phyloP scores from a whole-genome alignment of 2,797 vertebrate genomes.

The Gephyroberyx darwinii region DNA sequence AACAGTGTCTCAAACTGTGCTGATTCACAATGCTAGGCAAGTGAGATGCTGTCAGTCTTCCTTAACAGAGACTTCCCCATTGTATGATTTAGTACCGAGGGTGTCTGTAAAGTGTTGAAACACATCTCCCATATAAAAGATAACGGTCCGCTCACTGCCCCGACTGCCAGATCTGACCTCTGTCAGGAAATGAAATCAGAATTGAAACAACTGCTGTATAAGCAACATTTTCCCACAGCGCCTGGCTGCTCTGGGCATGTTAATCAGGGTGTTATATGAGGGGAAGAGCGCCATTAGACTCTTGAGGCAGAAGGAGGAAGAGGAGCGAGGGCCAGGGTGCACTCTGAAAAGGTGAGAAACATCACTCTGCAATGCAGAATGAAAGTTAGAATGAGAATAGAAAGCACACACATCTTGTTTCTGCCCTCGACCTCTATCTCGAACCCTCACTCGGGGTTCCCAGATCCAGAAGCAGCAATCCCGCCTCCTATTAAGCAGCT shows the following conservation, averaged over 20 bases:
- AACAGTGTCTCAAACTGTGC: neutral
- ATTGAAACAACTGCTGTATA: conserved; percentile 47
- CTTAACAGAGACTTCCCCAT: neutral
- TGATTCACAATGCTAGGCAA: neutral
- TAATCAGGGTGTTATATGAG: conserved; percentile 13
- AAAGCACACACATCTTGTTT: conserved; percentile 5
- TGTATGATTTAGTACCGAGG: neutral
- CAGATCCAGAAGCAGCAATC: conserved; percentile 2
- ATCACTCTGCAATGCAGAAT: neutral
- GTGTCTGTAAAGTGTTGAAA: conserved; percentile 2
- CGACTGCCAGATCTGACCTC: conserved; percentile 38
- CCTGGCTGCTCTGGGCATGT: conserved; percentile 21
- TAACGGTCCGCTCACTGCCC: conserved; percentile 14
- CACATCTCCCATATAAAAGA: conserved; percentile 37
- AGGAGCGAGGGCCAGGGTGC: neutral
- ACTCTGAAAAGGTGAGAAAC: neutral
- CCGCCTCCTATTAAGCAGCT: neutral
- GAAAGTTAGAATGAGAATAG: neutral
- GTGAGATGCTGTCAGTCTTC: neutral
- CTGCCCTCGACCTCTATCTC: neutral
- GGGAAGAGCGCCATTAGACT: neutral
- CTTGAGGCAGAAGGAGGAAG: neutral
- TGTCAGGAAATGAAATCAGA: conserved; percentile 48
- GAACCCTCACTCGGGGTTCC: neutral
- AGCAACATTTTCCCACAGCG: conserved; percentile 4